Base-by-base conservation (phyloP, 2,113 vertebrate species). In the Epinephelus fuscoguttatus region DNA sequence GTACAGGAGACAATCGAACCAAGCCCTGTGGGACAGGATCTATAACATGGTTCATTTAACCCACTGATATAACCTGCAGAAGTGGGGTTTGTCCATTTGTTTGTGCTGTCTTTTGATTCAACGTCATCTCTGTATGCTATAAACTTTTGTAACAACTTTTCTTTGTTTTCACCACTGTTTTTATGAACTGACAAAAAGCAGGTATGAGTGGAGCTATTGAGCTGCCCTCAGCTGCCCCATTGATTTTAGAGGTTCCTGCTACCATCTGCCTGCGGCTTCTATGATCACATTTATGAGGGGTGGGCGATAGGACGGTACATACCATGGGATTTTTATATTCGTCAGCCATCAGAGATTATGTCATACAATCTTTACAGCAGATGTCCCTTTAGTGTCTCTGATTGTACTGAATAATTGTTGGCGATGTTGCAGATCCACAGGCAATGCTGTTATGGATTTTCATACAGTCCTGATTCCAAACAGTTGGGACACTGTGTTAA, bases 1-100 rank as follows among this genome's bases (percentile, higher is more conserved):
- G 82, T 66, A 76, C 50, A 89, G 78, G 78, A 85, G 40, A 78
- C 63, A 81, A 95, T 94, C 84, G 88, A 95, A 87, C 13, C 2
- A 12, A 72, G 73, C 79, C 69, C 61, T 72, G 56, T 60, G 84
- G 81, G 78, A 84, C 73, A 88, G 66, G 78, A 89, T 92, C 89
- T 74, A 91, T 88, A 91, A 47, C 25, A 17, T 5, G 30, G 70
- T 66, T 80, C 3, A 79, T 71, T 84, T 81, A 80, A 59, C 0
- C n/a, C 3, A 62, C 21, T 69, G 71, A 62, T 74, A 40, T 57
- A 71, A 62, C 50, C 9, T 4, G 55, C 14, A 78, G 11, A 77
- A 61, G 18, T 42, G 0, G 3, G 0, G 25, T 74, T 79, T 81
- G 21, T 1, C 47, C 4, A 15, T 15, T 23, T 68, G 2, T 68